Conservation (phyloP, 2,797 vertebrate species). For the Bradypodion ventrale region DNA sequence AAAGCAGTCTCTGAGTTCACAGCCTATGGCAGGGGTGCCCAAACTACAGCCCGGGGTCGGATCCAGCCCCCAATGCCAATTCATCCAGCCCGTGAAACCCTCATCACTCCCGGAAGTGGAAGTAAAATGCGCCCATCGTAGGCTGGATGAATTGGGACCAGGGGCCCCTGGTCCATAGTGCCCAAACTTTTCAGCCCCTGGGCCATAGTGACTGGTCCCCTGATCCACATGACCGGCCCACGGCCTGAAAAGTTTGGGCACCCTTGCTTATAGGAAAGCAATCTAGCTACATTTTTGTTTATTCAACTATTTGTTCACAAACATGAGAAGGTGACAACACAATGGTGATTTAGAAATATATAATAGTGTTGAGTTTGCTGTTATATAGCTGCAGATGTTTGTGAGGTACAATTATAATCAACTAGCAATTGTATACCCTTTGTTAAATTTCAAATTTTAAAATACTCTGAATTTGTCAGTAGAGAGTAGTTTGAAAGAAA, state of each 20-base stretch:
- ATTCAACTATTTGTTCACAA: background rate
- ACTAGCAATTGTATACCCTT: slow-evolving; percentile 12
- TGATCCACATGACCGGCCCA: too few species aligned
- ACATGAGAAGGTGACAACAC: background rate
- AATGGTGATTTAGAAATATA: slow-evolving; percentile 9
- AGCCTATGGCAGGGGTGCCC: too few species aligned
- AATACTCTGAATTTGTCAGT: background rate
- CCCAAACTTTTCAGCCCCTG: too few species aligned
- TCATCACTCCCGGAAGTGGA: too few species aligned
- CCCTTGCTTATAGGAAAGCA: background rate
- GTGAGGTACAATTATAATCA: background rate
- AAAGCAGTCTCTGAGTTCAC: background rate
- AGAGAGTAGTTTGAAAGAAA: background rate
- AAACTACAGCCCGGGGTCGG: too few species aligned
- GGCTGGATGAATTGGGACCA: too few species aligned
- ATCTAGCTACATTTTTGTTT: background rate
- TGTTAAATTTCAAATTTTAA: background rate
- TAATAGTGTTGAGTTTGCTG: background rate
- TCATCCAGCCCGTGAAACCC: too few species aligned
- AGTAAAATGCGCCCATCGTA: too few species aligned
- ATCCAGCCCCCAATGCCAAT: too few species aligned
- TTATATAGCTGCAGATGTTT: slow-evolving; percentile 17
- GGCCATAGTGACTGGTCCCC: too few species aligned
- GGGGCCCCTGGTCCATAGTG: too few species aligned
- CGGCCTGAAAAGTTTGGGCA: too few species aligned